Evolutionary conservation across 2,113 vertebrate species (phyloP).

Genomic region (Elephantulus edwardii): DNA sequence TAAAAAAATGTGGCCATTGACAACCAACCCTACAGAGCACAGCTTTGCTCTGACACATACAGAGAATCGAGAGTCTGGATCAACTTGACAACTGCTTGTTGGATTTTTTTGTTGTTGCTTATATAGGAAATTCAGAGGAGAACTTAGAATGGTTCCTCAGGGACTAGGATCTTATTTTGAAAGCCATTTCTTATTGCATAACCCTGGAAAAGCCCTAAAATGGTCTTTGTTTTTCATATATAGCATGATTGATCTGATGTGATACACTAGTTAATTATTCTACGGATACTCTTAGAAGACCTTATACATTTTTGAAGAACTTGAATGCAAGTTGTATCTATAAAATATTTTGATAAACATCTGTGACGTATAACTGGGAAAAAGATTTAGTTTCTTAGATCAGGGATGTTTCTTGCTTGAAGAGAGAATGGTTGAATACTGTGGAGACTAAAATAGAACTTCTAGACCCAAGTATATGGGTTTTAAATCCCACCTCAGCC

Average conservation of each 20-base stretch:
- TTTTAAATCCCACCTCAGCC: background rate
- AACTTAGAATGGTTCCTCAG: background rate
- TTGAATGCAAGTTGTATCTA: background rate
- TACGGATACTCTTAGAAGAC: background rate
- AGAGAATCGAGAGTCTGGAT: background rate
- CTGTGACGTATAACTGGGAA: background rate
- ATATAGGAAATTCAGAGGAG: accelerated
- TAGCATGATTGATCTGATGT: background rate
- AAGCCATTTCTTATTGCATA: background rate
- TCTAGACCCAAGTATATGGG: background rate
- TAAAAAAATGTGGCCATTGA: background rate
- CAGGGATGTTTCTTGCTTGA: background rate
- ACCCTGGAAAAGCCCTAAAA: background rate
- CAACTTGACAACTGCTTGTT: background rate
- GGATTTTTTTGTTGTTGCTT: background rate
- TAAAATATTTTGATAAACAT: background rate
- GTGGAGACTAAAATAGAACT: background rate
- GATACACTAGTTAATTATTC: background rate
- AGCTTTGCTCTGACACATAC: background rate
- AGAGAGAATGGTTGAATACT: background rate
- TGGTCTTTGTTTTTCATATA: background rate
- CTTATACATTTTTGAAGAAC: background rate
- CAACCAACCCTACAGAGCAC: background rate
- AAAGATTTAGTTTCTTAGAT: background rate
- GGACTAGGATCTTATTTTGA: background rate